A percentile compares a stretch with the other conserved stretches of the same genome.
Evolutionary conservation across 2,113 vertebrate species (phyloP).

Genomic region (Tiliqua scincoides): DNA sequence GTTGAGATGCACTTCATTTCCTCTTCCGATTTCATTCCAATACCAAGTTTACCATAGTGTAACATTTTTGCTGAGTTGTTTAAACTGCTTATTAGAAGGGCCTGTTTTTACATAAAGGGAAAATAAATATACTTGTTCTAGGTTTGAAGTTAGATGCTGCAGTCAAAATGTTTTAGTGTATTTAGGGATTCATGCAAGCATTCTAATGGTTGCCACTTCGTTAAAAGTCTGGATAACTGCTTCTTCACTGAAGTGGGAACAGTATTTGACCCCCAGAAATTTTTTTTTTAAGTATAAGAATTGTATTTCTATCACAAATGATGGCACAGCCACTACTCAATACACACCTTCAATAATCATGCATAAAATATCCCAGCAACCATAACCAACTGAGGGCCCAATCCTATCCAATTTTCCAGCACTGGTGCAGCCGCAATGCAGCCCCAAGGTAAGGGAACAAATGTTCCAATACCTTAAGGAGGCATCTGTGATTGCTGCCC

Average conservation of each 20-base stretch:
- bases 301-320: not conserved
- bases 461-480: too few species aligned
- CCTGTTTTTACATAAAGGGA: not conserved
- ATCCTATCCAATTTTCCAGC: too few species aligned
- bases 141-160: not conserved
- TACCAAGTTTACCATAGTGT: not conserved
- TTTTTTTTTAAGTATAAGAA: not conserved
- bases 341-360: not conserved
- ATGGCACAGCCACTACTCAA: not conserved
- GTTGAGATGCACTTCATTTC: conserved; percentile 49
- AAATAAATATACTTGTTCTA: not conserved
- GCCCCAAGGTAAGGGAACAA: too few species aligned
- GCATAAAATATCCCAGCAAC: not conserved
- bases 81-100: not conserved
- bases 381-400: too few species aligned
- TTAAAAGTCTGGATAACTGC: not conserved
- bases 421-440: too few species aligned
- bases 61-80: conserved; percentile 3
- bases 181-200: not conserved
- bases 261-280: not conserved
- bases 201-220: not conserved
- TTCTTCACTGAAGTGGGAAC: not conserved
- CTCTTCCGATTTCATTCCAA: not conserved
- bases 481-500: too few species aligned
- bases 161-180: not conserved